Evolutionary conservation across 2,888 invertebrate genomes (phyloP).

Genomic region (Crematogaster levior): DNA sequence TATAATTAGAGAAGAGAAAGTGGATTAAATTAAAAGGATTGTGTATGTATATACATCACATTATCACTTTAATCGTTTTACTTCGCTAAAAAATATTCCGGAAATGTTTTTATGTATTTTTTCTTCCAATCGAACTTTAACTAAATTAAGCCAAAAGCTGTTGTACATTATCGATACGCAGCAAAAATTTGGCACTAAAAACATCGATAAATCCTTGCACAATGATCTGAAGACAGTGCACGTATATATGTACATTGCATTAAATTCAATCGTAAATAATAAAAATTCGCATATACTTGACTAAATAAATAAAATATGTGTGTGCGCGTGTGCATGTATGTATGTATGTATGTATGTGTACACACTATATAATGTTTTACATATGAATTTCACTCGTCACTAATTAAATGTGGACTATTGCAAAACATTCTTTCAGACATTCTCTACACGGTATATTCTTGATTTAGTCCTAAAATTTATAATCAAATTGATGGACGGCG

Average conservation of each 20-base stretch:
- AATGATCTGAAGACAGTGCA: slow-evolving; percentile 43
- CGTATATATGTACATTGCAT: slow-evolving; percentile 54
- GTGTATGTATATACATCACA: slow-evolving; percentile 21
- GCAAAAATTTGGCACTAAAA: slow-evolving; percentile 35
- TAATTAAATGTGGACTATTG: slow-evolving; percentile 22
- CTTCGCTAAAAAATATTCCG: slow-evolving; percentile 18
- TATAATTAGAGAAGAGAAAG: slow-evolving; percentile 13
- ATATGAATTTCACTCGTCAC: slow-evolving; percentile 24
- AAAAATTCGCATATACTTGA: slow-evolving; percentile 40
- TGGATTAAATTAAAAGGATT: slow-evolving; percentile 9
- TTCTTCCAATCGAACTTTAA: not conserved
- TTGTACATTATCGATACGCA: not conserved
- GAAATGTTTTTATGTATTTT: slow-evolving; percentile 8
- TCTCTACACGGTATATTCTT: slow-evolving; percentile 9
- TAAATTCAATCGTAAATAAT: slow-evolving; percentile 47
- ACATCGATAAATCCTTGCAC: slow-evolving; percentile 37
- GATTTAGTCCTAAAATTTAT: slow-evolving; percentile 40
- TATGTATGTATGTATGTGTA: not conserved
- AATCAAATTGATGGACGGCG: slow-evolving; percentile 27
- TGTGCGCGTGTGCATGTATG: no score
- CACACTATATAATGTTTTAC: slow-evolving; percentile 28
- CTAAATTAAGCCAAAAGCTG: slow-evolving; percentile 14
- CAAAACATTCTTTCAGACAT: slow-evolving; percentile 3
- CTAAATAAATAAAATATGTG: no score
- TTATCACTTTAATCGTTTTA: slow-evolving; percentile 15